Conservation (phyloP, 2,888 invertebrate genomes). For the Drosophila setosimentum region DNA sequence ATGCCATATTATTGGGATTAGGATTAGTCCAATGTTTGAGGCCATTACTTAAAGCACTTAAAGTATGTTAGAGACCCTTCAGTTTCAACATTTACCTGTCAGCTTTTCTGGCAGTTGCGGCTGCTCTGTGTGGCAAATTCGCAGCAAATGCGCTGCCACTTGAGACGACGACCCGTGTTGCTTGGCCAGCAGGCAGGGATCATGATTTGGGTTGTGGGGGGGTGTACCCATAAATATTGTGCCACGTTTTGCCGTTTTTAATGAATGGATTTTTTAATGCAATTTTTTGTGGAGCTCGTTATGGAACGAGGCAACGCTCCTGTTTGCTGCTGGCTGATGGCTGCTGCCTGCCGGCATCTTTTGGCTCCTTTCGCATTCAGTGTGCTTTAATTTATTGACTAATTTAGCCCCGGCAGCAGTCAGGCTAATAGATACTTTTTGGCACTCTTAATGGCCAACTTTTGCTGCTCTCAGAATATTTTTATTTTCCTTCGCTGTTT, state of each 20-base stretch:
- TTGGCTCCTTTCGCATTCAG: constrained; percentile 24
- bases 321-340: not conserved
- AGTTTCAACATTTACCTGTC: constrained; percentile 39
- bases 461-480: constrained; percentile 32
- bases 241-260: constrained; percentile 81
- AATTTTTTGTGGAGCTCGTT: constrained; percentile 76
- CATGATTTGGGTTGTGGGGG: constrained; percentile 6
- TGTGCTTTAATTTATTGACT: constrained; percentile 77
- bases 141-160: constrained; percentile 50
- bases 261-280: constrained; percentile 82
- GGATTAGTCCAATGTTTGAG: not conserved
- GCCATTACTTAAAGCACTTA: constrained; percentile 18
- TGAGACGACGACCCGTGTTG: constrained; percentile 41
- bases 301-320: constrained; percentile 21
- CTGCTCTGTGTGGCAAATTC: constrained; percentile 47
- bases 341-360: constrained; percentile 5
- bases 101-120: constrained; percentile 25
- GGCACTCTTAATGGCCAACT: constrained; percentile 59
- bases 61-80: constrained; percentile 35
- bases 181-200: not conserved
- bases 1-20: not conserved
- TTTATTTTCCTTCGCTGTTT: not conserved
- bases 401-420: constrained; percentile 58
- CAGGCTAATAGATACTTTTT: constrained; percentile 75
- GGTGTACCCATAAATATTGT: constrained; percentile 70